A percentile compares a stretch with the other conserved stretches of the same genome.
phyloP scores from a whole-genome alignment of 2,113 vertebrate genomes.

The Eira barbara region DNA sequence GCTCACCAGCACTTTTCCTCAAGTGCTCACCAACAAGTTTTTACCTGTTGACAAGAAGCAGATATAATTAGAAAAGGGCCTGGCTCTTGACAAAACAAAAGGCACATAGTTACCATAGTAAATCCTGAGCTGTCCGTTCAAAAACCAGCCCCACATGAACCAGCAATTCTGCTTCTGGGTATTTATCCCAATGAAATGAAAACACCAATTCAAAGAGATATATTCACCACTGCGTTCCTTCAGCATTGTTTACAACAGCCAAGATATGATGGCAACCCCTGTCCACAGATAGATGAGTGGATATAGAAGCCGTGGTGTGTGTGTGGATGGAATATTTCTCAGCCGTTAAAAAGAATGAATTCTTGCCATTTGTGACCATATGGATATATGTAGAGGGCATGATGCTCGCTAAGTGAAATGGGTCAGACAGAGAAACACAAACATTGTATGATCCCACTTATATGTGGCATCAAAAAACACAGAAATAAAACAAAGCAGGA shows the following conservation, averaged over 20 bases:
- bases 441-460: background rate
- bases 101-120: accelerated
- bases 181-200: background rate
- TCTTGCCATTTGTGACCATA: background rate
- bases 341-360: background rate
- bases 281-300: background rate
- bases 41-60: background rate
- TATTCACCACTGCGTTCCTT: background rate
- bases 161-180: background rate
- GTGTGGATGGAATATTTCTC: background rate
- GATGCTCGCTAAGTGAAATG: background rate
- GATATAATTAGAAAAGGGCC: background rate
- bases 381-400: background rate
- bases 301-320: background rate
- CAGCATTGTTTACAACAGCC: background rate
- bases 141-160: background rate
- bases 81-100: background rate
- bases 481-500: background rate
- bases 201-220: background rate
- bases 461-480: background rate
- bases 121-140: background rate
- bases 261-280: background rate
- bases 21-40: background rate
- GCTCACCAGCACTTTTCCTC: background rate
- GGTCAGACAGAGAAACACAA: background rate